Conservation (phyloP, 2,113 vertebrate species). For the Nettapus auritus region DNA sequence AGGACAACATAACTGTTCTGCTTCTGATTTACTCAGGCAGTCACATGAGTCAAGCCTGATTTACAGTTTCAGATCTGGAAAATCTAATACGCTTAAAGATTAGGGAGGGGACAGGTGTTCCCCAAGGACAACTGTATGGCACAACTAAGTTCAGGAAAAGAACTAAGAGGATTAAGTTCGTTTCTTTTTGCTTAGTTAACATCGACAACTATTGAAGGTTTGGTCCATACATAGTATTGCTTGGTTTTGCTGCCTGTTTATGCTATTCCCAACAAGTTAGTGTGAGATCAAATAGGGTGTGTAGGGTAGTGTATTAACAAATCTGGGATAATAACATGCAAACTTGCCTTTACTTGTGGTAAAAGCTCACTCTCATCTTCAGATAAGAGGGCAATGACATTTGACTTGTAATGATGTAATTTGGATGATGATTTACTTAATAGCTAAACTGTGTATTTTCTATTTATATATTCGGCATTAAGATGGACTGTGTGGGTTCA, state of each 20-base stretch:
- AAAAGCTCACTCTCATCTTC: slow-evolving; percentile 15
- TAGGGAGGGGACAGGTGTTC: background rate
- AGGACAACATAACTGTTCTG: background rate
- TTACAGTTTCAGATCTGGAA: background rate
- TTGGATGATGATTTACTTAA: background rate
- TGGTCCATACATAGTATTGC: background rate
- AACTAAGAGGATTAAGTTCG: background rate
- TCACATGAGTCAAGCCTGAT: background rate
- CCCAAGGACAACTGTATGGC: background rate
- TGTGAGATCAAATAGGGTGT: background rate
- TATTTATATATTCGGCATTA: slow-evolving; percentile 31
- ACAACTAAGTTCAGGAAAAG: background rate
- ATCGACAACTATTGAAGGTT: background rate
- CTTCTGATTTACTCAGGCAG: background rate
- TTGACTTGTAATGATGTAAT: slow-evolving; percentile 46
- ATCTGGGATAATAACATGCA: background rate
- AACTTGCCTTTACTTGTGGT: slow-evolving; percentile 41
- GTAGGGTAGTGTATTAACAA: slow-evolving; percentile 19
- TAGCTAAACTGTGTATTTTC: background rate
- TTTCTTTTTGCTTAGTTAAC: background rate
- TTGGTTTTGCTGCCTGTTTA: slow-evolving; percentile 3
- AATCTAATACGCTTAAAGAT: background rate
- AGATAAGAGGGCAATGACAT: slow-evolving; percentile 23
- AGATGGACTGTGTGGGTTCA: slow-evolving; percentile 35
- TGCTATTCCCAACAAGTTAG: background rate